Evolutionary conservation across 2,113 vertebrate species (phyloP).

Genomic region (Cebidichthys violaceus): DNA sequence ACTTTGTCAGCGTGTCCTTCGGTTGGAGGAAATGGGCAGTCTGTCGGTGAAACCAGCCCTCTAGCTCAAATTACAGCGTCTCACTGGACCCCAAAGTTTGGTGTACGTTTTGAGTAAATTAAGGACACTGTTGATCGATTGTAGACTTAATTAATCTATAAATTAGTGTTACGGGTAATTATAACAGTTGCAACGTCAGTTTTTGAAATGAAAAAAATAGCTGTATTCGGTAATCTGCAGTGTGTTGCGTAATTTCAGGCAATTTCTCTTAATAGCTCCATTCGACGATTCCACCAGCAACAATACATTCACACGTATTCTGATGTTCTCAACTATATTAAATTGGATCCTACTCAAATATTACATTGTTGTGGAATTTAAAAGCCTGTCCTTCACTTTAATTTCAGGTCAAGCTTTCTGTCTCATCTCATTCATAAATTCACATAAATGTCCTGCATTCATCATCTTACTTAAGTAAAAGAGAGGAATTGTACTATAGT

Average conservation of each 20-base stretch:
- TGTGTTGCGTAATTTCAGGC: neutral
- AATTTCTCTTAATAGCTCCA: neutral
- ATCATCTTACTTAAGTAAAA: neutral
- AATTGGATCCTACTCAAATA: neutral
- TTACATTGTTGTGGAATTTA: neutral
- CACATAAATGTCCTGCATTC: neutral
- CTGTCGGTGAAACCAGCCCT: conserved; percentile 37
- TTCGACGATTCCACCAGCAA: neutral
- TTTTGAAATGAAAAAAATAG: neutral
- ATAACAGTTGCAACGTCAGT: neutral
- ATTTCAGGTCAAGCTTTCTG: neutral
- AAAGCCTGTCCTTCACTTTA: neutral
- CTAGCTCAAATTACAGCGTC: conserved; percentile 58
- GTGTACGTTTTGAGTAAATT: neutral
- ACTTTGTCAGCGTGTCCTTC: conserved; percentile 37
- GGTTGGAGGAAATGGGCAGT: conserved; percentile 62
- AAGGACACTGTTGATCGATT: neutral
- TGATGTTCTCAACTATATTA: neutral
- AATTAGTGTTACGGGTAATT: neutral
- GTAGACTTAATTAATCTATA: neutral
- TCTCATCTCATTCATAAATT: neutral
- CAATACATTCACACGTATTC: neutral
- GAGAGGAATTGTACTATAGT: neutral
- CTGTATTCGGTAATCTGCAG: neutral
- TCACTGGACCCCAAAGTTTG: neutral